Evolutionary conservation across 1,140 invertebrate species (phyloP).

Genomic region (Heliconius eleuchia): DNA sequence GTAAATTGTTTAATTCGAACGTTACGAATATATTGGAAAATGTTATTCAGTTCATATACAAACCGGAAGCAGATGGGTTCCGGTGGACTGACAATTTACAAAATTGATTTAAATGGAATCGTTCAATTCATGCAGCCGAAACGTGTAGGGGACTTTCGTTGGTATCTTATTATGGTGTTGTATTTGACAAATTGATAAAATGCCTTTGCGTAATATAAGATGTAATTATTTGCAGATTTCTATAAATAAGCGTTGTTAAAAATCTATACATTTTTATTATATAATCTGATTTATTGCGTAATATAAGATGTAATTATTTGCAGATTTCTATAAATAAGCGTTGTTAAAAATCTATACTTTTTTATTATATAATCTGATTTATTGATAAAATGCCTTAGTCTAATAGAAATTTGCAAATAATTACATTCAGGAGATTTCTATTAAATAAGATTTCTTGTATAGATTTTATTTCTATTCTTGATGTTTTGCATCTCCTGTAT

Average conservation of each 20-base stretch:
- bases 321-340: no score
- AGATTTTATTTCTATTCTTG: no score
- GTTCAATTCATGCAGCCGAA: slow-evolving; percentile 3
- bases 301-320: not conserved
- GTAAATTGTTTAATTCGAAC: not conserved
- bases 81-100: slow-evolving; percentile 17
- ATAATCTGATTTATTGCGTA: not conserved
- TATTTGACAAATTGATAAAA: not conserved
- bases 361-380: no score
- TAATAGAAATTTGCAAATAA: no score
- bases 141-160: not conserved
- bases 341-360: no score
- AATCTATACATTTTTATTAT: no score
- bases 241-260: no score
- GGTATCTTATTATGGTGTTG: not conserved
- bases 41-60: slow-evolving; percentile 24
- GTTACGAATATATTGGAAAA: slow-evolving; percentile 6
- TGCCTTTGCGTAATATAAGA: not conserved
- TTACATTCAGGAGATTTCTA: no score
- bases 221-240: no score
- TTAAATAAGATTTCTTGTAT: no score
- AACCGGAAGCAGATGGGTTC: slow-evolving; percentile 18
- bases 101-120: slow-evolving; percentile 21
- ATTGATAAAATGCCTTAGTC: no score
- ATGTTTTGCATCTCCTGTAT: no score